A percentile compares a stretch with the other conserved stretches of the same genome.
These are phyloP conservation scores for Stenurella melanura DNA, from an alignment of 2,888 invertebrate species.

Conservation along the genomic window DNA sequence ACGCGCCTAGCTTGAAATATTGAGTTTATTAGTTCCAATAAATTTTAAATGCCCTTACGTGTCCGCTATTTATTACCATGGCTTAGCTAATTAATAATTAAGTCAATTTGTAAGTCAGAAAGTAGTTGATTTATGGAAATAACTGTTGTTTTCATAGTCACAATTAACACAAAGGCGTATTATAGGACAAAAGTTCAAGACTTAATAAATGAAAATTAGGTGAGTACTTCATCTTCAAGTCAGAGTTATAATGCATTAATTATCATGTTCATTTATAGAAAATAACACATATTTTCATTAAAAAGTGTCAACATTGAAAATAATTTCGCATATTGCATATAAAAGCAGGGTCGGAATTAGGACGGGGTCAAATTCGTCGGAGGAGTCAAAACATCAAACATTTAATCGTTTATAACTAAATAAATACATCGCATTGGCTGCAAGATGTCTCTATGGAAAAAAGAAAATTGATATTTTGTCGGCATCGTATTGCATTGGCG, in stretches of 20 bases:
- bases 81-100: not conserved
- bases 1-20: not conserved
- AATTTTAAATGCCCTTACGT: not conserved
- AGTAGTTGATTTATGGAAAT: slow-evolving; percentile 2
- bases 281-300: not conserved
- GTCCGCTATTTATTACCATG: not conserved
- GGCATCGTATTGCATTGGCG: no score
- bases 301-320: not conserved
- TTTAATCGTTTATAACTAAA: no score
- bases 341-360: no score
- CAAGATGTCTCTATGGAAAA: no score
- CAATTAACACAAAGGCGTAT: not conserved
- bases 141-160: not conserved
- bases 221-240: not conserved
- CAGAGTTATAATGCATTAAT: not conserved
- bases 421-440: no score
- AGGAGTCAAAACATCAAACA: no score
- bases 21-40: slow-evolving; percentile 1
- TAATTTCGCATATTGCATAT: no score
- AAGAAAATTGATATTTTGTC: no score
- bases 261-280: not conserved
- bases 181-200: not conserved
- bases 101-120: slow-evolving; percentile 1
- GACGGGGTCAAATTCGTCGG: no score
- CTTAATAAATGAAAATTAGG: not conserved